Base-by-base conservation (phyloP, 2,113 vertebrate genomes). In the Terrapene triunguis region DNA sequence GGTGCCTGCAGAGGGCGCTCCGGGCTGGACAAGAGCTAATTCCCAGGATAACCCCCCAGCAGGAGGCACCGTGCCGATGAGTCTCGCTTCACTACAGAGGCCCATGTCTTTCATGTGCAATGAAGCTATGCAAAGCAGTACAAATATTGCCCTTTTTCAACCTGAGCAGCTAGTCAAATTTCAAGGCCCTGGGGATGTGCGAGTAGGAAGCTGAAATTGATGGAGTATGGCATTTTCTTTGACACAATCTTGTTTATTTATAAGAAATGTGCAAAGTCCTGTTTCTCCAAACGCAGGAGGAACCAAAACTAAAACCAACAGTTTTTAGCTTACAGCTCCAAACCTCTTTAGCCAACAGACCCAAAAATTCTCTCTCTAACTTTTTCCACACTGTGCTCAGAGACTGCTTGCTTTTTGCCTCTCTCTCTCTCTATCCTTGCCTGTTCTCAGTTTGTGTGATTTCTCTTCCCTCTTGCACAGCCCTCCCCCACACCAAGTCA, bases 41-140 rank as follows among this genome's bases (percentile, higher is more conserved):
- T 14, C 50, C 50, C 13, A 50, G 14, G 50, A 50, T 50, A 50
- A 50, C 50, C 44, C 44, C 44, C 44, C 50, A 50, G 50, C 50
- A 50, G 50, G 50, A 16, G 50, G 50, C 13, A 13, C 50, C 4
- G 4, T 50, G 50, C 50, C 1, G 2, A 2, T 50, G 13, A 50
- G 13, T 5, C 13, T 50, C 4, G 4, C 50, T 50, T 50, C 4
- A 13, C 50, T 50, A 50, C 48, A 50, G 12, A 50, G 48, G 89
- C 57, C 92, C 92, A 94, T 92, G 96, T 87, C 95, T 97, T 93
- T 94, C 87, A 89, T 97, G 65, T 93, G 96, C 86, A 88, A 92
- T 95, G 96, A 96, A 87, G 81, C 83, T 84, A 94, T 96, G 94
- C 89, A 96, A 94, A 96, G 96, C 91, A 97, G 95, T 94, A 96